Percentiles rank a stretch among this genome's conserved stretches.
Evolutionary conservation across 2,888 invertebrate genomes (phyloP).

Genomic region (Ptilodon capucinus): DNA sequence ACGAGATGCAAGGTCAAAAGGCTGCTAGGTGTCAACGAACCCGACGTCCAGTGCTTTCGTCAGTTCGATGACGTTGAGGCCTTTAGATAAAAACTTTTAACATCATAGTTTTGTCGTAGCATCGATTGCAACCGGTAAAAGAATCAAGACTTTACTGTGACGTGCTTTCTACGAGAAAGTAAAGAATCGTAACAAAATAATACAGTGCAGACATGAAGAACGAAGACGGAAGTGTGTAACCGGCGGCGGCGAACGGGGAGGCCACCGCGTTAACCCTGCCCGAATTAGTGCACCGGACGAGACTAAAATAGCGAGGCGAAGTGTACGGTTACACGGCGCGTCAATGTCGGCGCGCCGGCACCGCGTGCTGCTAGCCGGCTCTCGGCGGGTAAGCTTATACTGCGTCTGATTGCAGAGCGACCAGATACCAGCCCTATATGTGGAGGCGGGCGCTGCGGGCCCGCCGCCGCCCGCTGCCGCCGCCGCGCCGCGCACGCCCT

Average conservation of each 20-base stretch:
- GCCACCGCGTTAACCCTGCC: constrained; percentile 81
- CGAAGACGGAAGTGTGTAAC: constrained; percentile 75
- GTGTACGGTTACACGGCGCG: constrained; percentile 81
- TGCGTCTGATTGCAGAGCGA: constrained; percentile 72
- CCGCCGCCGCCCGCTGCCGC: constrained; percentile 43
- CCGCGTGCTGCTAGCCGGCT: constrained; percentile 49
- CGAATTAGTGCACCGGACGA: constrained; percentile 81
- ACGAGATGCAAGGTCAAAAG: constrained; percentile 76
- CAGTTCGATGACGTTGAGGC: constrained; percentile 77
- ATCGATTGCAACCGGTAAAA: constrained; percentile 11
- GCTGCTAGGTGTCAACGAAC: constrained; percentile 77
- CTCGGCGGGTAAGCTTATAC: constrained; percentile 72
- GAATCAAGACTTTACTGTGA: constrained; percentile 30
- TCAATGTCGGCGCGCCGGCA: constrained; percentile 71
- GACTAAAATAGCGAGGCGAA: constrained; percentile 79
- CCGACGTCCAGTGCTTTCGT: constrained; percentile 69
- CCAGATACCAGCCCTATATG: constrained; percentile 77
- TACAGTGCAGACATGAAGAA: constrained; percentile 64
- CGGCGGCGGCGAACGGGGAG: constrained; percentile 66
- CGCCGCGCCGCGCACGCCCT: constrained; percentile 55
- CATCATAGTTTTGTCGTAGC: constrained; percentile 11
- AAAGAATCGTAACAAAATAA: constrained; percentile 38
- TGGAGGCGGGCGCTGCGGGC: constrained; percentile 61
- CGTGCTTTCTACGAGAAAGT: constrained; percentile 31
- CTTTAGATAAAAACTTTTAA: constrained; percentile 48